Evolutionary conservation across 2,888 invertebrate species (phyloP), one percentile per base, ranked within the genome.

Genomic region (Drosophila mimica): DNA sequence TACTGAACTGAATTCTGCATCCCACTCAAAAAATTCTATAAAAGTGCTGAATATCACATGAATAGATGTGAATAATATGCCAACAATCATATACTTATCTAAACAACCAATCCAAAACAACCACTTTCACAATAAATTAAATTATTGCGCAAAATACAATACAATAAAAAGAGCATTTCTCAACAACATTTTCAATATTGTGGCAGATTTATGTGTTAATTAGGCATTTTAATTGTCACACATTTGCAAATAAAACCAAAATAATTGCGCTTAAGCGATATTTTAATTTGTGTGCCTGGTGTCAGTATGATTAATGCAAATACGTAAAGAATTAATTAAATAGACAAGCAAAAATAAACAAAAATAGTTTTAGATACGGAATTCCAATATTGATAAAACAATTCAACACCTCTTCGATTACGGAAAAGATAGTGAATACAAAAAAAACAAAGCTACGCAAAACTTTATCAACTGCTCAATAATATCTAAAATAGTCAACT

Each of bases 231-330:
- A 38, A 33, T n/a, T 48, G 58, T 8, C 51, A 28, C 28, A 31
- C 70, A 69, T 33, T 52, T 31, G 33, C 36, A 70, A 69, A 46
- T 52, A 51, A 51, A 58, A n/a, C n/a, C 11, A 13, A 69, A 40
- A 34, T 63, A 66, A 69, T 40, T 69, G 30, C 56, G 60, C 36
- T 57, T 59, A 48, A 76, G 60, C 36, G 51, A 1, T 25, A 49
- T 40, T 79, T 79, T 70, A 70, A 75, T 66, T 76, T 60, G 54
- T 43, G 46, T 59, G 46, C 31, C 33, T 63, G 48, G 76, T 70
- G 70, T 63, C 60, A 62, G 65, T 48, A 20, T 76, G 56, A 80
- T 76, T 63, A 70, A 66, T 80, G 62, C 17, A 34, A 69, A 69
- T 49, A 0, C n/a, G 13, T n/a, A 0, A 17, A 5, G 33, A n/a